Evolutionary conservation across 2,797 vertebrate species (phyloP), one percentile per base, ranked within the genome.

Genomic region (Hyperoplus lanceolatus): DNA sequence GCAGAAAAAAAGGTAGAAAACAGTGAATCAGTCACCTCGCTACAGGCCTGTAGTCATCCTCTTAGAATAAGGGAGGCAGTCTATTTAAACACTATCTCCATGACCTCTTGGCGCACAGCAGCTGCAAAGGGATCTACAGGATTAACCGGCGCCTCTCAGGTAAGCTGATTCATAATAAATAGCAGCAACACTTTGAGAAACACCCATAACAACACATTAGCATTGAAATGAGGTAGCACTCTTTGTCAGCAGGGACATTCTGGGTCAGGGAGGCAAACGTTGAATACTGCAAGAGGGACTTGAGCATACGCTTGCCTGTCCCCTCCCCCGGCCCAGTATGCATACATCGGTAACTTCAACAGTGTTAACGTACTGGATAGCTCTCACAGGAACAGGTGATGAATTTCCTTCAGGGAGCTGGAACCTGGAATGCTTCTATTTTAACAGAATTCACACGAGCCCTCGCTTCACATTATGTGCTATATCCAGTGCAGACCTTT

Each of bases 131-230:
- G 92, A 93, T 84, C 86, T 81, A 42, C 75, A 41, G 90, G 93
- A 93, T 94, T 93, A 94, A 86, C 79, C 9, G 65, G 29, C 8
- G 56, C 84, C 88, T 88, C 90, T 81, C 69, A 90, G 91, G 87
- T 90, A 88, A 91, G 71, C 85, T 75, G 87, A 89, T 87, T 93
- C 90, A 91, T 91, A 91, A 92, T 91, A 92, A 93, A 93, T 80
- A 88, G 91, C 83, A 75, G 83, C 59, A 8, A 73, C 1, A 60
- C 86, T 90, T 85, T 80, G 80, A 86, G 29, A 92, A 92, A 91
- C 48, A 85, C 70, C 86, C 86, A 76, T 80, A 87, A 90, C 77
- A 46, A 70, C 73, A 71, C 84, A 93, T 94, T 93, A 94, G 90
- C 86, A 92, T 93, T 90, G 91, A 94, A 93, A 92, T 90, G 88